Base-by-base conservation (phyloP, 1,140 invertebrate genomes). In the Zaprionus camerounensis region DNA sequence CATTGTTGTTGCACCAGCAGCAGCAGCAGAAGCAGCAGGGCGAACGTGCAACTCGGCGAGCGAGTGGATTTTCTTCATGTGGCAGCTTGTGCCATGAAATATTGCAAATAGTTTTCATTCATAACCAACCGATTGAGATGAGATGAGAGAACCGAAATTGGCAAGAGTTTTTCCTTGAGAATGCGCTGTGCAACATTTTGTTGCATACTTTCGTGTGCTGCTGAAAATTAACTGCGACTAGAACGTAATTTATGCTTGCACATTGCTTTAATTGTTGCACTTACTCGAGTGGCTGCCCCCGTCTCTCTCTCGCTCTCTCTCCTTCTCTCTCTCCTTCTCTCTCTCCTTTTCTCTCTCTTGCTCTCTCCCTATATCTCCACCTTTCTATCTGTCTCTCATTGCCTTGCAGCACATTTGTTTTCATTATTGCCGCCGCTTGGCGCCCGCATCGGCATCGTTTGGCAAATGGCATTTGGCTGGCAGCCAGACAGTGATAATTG, bases 81-180 rank as follows among this genome's bases (percentile, higher is more conserved):
- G 74, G 80, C 84, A 88, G 84, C 81, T 81, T 71, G 61, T 67
- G 59, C 46, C 26, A 71, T 82, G 82, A 90, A 90, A 90, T 90
- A 90, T 90, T 90, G 85, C 85, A 90, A 90, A 90, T 90, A 85
- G 85, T 90, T 91, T 90, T 81, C 63, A 83, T 88, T 85, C 85
- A 83, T 90, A 82, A 75, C 80, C 81, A 26, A 56, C 34, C 66
- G 74, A 90, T 90, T 90, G 85, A 75, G 65, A 55, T 11, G 49
- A 62, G 34, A 44, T 20, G 15, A 44, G 38, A 75, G 65, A 49
- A 46, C n/a, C 36, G 38, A 67, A 75, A 67, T 76, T 63, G 74
- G 58, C 71, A 64, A 58, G 71, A 76, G 24, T 34, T 24, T n/a
- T 56, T 56, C n/a, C 15, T 17, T 6, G 49, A 67, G 56, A 55